Conservation (phyloP, 30 jellyfish, hydroid and myxozoan species). For the Hydra vulgaris region DNA sequence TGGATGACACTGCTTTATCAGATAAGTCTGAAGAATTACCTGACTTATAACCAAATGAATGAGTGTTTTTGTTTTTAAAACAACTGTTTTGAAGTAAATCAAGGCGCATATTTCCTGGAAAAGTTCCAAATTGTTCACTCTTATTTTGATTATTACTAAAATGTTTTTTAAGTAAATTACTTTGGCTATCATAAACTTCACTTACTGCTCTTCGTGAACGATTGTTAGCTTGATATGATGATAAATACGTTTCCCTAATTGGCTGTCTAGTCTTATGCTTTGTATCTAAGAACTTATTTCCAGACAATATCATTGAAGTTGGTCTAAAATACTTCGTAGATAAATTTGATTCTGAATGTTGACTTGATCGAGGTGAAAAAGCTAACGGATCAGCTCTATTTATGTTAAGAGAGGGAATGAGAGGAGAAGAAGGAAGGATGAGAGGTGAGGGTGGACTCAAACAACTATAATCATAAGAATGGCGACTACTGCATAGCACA, state of each 20-base stretch:
- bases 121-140: constrained; percentile 26
- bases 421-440: too few relatives aligned
- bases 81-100: background rate
- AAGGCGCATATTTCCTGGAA: constrained; percentile 35
- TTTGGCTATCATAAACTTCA: background rate
- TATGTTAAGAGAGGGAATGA: too few relatives aligned
- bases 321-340: background rate
- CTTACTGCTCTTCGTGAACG: constrained; percentile 10
- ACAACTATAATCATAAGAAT: background rate
- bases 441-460: constrained; percentile 37
- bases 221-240: background rate
- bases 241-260: background rate
- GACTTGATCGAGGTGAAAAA: constrained; percentile 23
- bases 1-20: constrained; percentile 33
- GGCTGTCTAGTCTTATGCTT: background rate
- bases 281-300: constrained; percentile 15
- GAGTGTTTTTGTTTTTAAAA: constrained; percentile 15
- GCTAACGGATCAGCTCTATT: constrained; percentile 45
- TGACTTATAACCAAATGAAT: constrained; percentile 25
- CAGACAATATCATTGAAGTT: constrained; percentile 5
- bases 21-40: constrained; percentile 80
- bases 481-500: constrained; percentile 40
- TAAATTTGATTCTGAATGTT: constrained; percentile 2
- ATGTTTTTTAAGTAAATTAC: background rate
- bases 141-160: background rate